Percentiles rank a stretch among this genome's conserved stretches.
Conservation (phyloP, 30 jellyfish, hydroid and myxozoan species). For the Aurelia aurita complex sp. Pacific region DNA sequence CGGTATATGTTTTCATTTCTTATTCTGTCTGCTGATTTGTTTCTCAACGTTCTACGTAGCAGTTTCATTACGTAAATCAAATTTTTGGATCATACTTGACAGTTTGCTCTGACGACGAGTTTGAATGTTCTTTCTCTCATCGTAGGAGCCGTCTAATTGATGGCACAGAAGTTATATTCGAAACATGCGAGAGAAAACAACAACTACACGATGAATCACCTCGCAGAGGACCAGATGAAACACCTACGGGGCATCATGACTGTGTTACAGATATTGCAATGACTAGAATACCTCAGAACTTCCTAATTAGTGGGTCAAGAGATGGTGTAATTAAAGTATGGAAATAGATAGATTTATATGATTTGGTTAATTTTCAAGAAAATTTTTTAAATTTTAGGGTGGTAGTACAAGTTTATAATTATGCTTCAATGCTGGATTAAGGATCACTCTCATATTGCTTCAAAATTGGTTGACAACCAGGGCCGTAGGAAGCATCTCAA, state of each 20-base stretch:
- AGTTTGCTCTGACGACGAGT: too few relatives aligned
- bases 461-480: too few relatives aligned
- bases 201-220: conserved; percentile 92
- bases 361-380: background rate
- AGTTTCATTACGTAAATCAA: too few relatives aligned
- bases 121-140: background rate
- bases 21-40: too few relatives aligned
- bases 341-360: conserved; percentile 41
- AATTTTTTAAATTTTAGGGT: background rate
- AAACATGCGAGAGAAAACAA: conserved; percentile 83
- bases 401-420: background rate
- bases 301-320: conserved; percentile 80
- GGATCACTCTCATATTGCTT: too few relatives aligned
- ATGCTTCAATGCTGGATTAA: too few relatives aligned
- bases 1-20: too few relatives aligned
- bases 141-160: conserved; percentile 91
- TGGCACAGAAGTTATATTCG: conserved; percentile 96
- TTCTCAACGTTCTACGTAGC: too few relatives aligned
- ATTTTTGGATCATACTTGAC: too few relatives aligned
- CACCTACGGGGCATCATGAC: conserved; percentile 96
- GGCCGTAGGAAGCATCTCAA: too few relatives aligned
- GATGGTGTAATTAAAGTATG: conserved; percentile 97
- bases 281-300: conserved; percentile 90
- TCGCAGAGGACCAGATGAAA: conserved; percentile 90
- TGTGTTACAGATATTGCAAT: conserved; percentile 87